Evolutionary conservation across 2,888 invertebrate genomes (phyloP), one percentile per base, ranked within the genome.

Genomic region (Arge pagana): DNA sequence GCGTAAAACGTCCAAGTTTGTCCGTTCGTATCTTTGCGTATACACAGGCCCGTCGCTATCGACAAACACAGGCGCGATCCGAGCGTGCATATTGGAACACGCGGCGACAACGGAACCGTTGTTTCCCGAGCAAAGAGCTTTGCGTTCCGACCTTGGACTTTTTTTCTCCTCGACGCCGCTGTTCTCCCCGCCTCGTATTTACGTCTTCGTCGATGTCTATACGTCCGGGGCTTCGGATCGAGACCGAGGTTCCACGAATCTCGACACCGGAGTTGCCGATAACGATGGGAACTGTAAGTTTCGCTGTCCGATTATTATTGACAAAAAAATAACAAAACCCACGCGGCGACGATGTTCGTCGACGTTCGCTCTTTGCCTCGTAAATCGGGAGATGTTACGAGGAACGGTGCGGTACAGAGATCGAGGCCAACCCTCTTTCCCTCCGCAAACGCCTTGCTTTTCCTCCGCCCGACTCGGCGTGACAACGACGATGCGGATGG

Each of bases 381-480:
- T 8, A 28, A 7, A 10, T 8, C 28, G 7, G 7, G 28, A 8
- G 28, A 7, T 28, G 28, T 10, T 28, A 28, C 50, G 39, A 51
- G 52, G 51, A 49, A 57, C 13, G 10, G 23, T 49, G 49, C 53
- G 49, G 49, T 50, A n/a, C n/a, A n/a, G n/a, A n/a, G n/a, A n/a
- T n/a, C n/a, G n/a, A n/a, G n/a, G 53, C 16, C 21, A 18, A 19
- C 28, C n/a, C 31, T 53, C 49, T 53, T 45, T 37, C 15, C 28
- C 4, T 10, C 10, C 10, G 28, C 28, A 7, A 28, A 10, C 7
- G 28, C 28, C 28, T 8, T 28, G 28, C 10, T 28, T 28, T 28
- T n/a, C n/a, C n/a, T n/a, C n/a, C n/a, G n/a, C n/a, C n/a, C n/a
- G n/a, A n/a, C n/a, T n/a, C n/a, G n/a, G n/a, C n/a, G n/a, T n/a